Evolutionary conservation across 2,888 invertebrate genomes (phyloP), one percentile per base, ranked within the genome.

Genomic region (Cheilosia grossa): DNA sequence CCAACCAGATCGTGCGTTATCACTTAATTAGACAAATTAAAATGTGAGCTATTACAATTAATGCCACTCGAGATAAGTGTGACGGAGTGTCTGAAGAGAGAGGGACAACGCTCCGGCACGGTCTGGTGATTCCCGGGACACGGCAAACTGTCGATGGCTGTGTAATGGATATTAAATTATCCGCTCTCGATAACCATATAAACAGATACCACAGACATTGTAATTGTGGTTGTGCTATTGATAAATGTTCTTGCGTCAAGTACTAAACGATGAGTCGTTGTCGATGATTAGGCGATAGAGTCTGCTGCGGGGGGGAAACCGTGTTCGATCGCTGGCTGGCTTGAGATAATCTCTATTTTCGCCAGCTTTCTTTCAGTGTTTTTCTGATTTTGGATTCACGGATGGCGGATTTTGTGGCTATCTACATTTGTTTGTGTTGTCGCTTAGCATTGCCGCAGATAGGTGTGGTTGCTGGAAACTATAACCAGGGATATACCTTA

Each of bases 1-100:
- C 51, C 56, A 67, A 69, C 54, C 51, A 70, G 69, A 64, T 69
- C 58, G 63, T 64, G 37, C 37, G 37, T 63, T 81, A 81, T 81
- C 67, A 63, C 40, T 63, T 64, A 75, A 70, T 75, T 81, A 64
- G 75, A n/a, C 58, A 53, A 63, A 51, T 72, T 37, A 73, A 67
- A 66, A 49, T 24, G 47, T 47, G 37, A 33, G 69, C 47, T 19
- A 13, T 19, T 19, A 53, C 53, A 13, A n/a, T 30, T 19, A 30
- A 13, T 13, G 51, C 15, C 51, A 72, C 51, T 61, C 53, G 30
- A 73, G 64, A 64, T 54, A 63, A 63, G 63, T 63, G 54, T 1
- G 27, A 4, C 10, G 15, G 37, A 2, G 1, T n/a, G 33, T 10
- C 10, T 6, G 37, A 9, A 21, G 1, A 21, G 21, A 6, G 30